A percentile compares a stretch with the other conserved stretches of the same genome.
Evolutionary conservation across 2,888 invertebrate species (phyloP).

Genomic region (Heteropelma amictum): DNA sequence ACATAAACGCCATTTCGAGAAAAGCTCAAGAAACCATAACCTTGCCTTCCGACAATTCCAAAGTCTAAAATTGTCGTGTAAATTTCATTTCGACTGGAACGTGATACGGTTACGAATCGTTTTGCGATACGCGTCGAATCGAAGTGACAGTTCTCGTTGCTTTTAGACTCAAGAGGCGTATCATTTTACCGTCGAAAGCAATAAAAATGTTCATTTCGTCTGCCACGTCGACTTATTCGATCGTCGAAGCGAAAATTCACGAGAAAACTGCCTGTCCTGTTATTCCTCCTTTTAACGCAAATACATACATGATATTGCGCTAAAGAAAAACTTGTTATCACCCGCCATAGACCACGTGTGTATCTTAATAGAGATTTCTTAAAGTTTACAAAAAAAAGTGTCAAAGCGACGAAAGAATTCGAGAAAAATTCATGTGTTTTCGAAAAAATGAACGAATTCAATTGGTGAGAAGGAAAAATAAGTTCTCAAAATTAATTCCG

Average conservation of each 20-base stretch:
- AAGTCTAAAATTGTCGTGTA: background rate
- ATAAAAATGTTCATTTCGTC: conserved; percentile 3
- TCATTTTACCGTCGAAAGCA: conserved; percentile 14
- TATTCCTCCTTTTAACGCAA: background rate
- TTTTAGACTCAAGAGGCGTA: background rate
- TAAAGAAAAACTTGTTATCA: no score
- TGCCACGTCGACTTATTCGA: background rate
- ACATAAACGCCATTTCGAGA: background rate
- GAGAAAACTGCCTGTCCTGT: background rate
- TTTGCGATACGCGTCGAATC: background rate
- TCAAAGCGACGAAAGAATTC: no score
- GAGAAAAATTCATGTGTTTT: no score
- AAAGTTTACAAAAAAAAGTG: background rate
- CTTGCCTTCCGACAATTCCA: background rate
- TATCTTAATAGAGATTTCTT: background rate
- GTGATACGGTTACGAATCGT: conserved; percentile 13
- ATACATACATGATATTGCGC: background rate
- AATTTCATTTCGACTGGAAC: conserved; percentile 18
- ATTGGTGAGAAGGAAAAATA: no score
- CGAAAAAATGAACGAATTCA: background rate
- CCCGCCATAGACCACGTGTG: no score
- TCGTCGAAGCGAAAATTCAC: conserved; percentile 4
- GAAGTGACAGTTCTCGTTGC: background rate
- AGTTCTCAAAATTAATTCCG: no score
- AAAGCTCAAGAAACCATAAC: background rate